A percentile compares a stretch with the other conserved stretches of the same genome.
Conservation (phyloP, 2,888 invertebrate genomes). For the Biston betularia region DNA sequence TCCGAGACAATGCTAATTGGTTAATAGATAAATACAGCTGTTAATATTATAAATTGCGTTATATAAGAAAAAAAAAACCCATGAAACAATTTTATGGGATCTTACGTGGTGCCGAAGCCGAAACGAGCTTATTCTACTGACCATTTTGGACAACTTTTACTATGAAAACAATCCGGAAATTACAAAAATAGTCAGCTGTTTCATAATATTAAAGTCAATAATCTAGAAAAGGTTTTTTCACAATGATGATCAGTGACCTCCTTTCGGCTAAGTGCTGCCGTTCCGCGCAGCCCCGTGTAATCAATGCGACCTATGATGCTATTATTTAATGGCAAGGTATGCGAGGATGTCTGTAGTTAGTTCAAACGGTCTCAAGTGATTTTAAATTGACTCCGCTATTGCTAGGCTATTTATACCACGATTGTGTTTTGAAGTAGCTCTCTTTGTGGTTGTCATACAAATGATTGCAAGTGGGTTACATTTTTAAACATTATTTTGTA, state of each 20-base stretch:
- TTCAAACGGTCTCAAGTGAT: constrained; percentile 22
- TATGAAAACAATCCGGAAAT: too few species aligned
- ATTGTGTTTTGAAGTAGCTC: not conserved
- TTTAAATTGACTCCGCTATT: constrained; percentile 24
- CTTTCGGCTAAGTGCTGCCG: too few species aligned
- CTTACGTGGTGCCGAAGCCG: too few species aligned
- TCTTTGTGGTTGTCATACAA: not conserved
- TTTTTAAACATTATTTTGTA: not conserved
- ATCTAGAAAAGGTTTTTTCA: too few species aligned
- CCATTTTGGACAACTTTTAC: too few species aligned
- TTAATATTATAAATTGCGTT: not conserved
- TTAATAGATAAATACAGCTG: not conserved
- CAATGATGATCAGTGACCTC: too few species aligned
- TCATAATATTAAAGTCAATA: too few species aligned
- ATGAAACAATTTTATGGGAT: too few species aligned
- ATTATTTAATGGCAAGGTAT: constrained; percentile 17
- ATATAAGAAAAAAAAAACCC: not conserved
- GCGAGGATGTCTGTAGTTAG: constrained; percentile 24
- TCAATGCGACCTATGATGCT: not conserved
- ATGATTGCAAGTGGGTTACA: not conserved
- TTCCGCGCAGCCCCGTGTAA: too few species aligned
- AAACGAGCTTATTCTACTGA: too few species aligned
- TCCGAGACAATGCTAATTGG: too few species aligned
- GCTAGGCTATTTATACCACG: constrained; percentile 1
- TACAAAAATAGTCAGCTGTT: too few species aligned